Percentiles rank a stretch among this genome's conserved stretches.
These are phyloP conservation scores for Electrophaes corylata DNA, from an alignment of 2,888 invertebrate species.

Conservation along the genomic window DNA sequence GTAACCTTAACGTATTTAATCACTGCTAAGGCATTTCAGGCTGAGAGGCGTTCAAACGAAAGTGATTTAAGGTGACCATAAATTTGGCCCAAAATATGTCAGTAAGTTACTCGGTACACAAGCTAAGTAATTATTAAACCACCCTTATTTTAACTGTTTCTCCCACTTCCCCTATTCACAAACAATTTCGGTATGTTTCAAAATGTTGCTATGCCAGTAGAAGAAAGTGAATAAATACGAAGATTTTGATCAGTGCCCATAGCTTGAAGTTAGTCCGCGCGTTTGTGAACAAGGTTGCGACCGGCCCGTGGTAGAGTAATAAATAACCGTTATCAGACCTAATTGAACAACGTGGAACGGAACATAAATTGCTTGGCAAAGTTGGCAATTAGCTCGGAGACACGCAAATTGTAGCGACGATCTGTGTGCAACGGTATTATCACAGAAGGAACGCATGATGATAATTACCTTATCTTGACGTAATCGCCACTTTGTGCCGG, in stretches of 20 bases:
- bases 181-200: background rate
- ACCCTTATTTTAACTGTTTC: constrained; percentile 31
- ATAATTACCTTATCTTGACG: constrained; percentile 9
- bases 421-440: constrained; percentile 47
- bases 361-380: constrained; percentile 58
- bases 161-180: constrained; percentile 1
- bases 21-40: constrained; percentile 1
- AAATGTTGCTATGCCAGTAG: background rate
- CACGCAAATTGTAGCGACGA: constrained; percentile 54
- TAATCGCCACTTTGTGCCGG: constrained; percentile 4
- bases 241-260: background rate
- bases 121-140: constrained; percentile 38
- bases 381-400: constrained; percentile 62
- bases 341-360: constrained; percentile 63
- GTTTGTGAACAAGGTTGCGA: constrained; percentile 2
- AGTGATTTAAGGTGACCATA: constrained; percentile 39
- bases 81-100: constrained; percentile 33
- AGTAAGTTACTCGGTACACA: constrained; percentile 26
- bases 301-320: constrained; percentile 50
- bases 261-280: background rate
- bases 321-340: constrained; percentile 72
- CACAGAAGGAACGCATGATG: constrained; percentile 22
- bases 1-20: background rate
- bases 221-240: background rate
- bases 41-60: constrained; percentile 11